Base-by-base conservation (phyloP, 2,888 invertebrate species). In the Platypus cylindrus region DNA sequence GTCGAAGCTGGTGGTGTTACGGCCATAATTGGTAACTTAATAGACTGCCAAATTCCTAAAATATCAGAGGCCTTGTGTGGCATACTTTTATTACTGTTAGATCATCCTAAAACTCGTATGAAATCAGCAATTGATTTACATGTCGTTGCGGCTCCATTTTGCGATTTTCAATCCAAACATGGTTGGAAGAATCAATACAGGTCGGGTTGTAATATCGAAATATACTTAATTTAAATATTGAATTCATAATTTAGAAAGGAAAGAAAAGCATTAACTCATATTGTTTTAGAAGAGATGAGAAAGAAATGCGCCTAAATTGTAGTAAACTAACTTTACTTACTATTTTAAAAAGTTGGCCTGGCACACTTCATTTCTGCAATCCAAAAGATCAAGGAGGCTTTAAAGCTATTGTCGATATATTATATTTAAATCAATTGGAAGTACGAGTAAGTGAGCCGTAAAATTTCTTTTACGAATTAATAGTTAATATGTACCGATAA, bases 1-100 rank as follows among this genome's bases (percentile, higher is more conserved):
- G 79, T 89, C 51, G 68, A 72, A 27, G 79, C 81, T 52, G 86
- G 86, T 5, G 87, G 91, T 12, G 81, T 93, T 30, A 75, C 77
- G 38, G 81, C 89, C 4, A 71, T 85, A 32, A 75, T 85, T 1
- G 73, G 85, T 41, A 87, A 85, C 55, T 70, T 89, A 14, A 70
- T 87, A 25, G 85, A 86, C 54, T 86, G 83, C 54, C 81, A 85
- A 46, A 84, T 84, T 48, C 85, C 91, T 0, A 75, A 84, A 41
- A 85, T 93, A 63, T 80, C 86, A 4, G 95, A 95, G 61, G 83
- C 91, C 3, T 66, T 94, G 2, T 79, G 93, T 46, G 89, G 87
- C 1, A 84, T 89, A 9, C 64, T 95, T 22, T 65, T 95, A 30
- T 81, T 82, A 57, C 69, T 93, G 34, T 68, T 93, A 29, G 86